phyloP scores from a whole-genome alignment of 2,113 vertebrate genomes.

The Tympanuchus pallidicinctus region DNA sequence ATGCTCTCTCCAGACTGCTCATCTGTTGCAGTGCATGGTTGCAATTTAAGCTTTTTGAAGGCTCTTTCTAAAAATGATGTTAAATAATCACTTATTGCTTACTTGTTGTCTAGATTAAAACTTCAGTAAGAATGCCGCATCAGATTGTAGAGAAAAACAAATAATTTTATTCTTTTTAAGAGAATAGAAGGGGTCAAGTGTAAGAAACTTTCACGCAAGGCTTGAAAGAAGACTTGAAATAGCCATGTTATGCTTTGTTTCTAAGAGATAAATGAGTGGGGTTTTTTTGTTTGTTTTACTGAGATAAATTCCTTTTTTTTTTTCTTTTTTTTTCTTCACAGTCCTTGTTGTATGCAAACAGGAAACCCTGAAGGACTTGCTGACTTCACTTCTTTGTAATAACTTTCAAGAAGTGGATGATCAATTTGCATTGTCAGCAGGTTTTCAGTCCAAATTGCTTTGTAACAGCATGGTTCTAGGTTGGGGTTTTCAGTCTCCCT shows the following conservation, averaged over 20 bases:
- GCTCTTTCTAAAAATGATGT: not conserved
- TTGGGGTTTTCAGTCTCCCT: not conserved
- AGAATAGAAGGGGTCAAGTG: not conserved
- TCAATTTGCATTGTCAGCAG: slow-evolving; percentile 11
- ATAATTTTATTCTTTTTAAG: not conserved
- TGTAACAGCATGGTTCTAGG: not conserved
- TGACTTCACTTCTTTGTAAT: slow-evolving; percentile 44
- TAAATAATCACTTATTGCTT: not conserved
- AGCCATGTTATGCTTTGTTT: slow-evolving; percentile 2
- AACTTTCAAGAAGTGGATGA: not conserved
- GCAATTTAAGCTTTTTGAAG: not conserved
- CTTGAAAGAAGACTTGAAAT: not conserved
- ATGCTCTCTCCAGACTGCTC: not conserved
- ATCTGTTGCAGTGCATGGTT: not conserved
- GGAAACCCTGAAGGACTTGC: slow-evolving; percentile 61
- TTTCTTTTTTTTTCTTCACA: not conserved
- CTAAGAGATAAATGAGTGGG: not conserved
- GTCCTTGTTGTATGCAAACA: not conserved
- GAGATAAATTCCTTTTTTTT: not conserved
- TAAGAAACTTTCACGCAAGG: not conserved
- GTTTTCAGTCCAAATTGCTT: slow-evolving; percentile 31
- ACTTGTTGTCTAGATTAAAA: not conserved
- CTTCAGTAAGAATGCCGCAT: not conserved
- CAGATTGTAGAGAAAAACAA: not conserved
- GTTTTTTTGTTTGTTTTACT: not conserved